Evolutionary conservation across 2,888 invertebrate genomes (phyloP).

Genomic region (Habroteleia sp.): DNA sequence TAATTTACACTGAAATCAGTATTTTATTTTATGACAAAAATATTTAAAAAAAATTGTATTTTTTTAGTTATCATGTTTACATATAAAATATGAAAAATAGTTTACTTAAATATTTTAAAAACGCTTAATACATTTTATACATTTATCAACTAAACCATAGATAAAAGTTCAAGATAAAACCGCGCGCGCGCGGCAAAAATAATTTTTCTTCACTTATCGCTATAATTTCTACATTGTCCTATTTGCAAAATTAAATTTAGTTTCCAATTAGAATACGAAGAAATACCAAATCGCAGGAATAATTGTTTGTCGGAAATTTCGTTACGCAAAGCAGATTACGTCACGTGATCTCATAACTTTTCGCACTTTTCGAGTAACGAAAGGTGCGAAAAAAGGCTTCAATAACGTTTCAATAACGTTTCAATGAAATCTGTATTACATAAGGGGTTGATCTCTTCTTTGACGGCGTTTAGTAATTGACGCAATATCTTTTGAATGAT

Average conservation of each 20-base stretch:
- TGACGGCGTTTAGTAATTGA: not conserved
- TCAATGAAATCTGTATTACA: constrained; percentile 12
- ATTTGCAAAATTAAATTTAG: constrained; percentile 9
- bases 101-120: too few relatives aligned
- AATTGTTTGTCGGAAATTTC: constrained; percentile 10
- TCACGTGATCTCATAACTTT: constrained; percentile 29
- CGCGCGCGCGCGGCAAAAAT: too few relatives aligned
- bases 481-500: constrained; percentile 5
- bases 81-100: too few relatives aligned
- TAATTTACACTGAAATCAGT: too few relatives aligned
- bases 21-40: too few relatives aligned
- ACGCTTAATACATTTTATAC: too few relatives aligned
- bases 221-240: not conserved
- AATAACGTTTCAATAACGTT: too few relatives aligned
- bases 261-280: constrained; percentile 3
- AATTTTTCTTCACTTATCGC: not conserved
- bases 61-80: too few relatives aligned
- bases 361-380: constrained; percentile 19
- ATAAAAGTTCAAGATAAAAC: too few relatives aligned
- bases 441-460: constrained; percentile 18
- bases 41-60: too few relatives aligned
- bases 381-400: too few relatives aligned
- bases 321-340: constrained; percentile 13
- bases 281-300: constrained; percentile 1
- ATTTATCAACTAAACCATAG: too few relatives aligned